These are phyloP conservation scores for Okamejei kenojei DNA, from an alignment of 2,797 vertebrate genomes.

Conservation along the genomic window DNA sequence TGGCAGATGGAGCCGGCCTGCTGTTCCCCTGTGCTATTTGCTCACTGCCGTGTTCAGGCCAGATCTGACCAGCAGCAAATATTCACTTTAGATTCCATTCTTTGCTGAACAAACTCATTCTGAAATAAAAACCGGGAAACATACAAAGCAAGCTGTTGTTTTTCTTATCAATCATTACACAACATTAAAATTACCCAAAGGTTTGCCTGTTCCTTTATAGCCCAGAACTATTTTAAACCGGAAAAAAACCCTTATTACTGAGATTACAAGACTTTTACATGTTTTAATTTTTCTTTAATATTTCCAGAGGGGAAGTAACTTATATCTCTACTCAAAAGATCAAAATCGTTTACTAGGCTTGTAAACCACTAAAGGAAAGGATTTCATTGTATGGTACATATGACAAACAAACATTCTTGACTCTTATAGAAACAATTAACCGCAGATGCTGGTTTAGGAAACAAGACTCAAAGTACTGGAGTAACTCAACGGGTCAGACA, in stretches of 20 bases:
- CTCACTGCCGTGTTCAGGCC: neutral
- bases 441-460: too few species aligned
- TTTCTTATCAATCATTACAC: neutral
- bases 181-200: neutral
- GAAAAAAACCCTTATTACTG: neutral
- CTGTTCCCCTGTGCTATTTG: neutral
- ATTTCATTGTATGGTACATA: too few species aligned
- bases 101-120: neutral
- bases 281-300: neutral
- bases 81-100: neutral
- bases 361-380: too few species aligned
- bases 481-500: too few species aligned
- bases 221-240: neutral
- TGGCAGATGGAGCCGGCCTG: neutral
- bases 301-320: neutral
- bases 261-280: neutral
- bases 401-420: too few species aligned
- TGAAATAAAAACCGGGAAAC: neutral
- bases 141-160: neutral
- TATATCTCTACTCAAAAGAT: too few species aligned
- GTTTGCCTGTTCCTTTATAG: neutral
- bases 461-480: too few species aligned
- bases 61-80: neutral
- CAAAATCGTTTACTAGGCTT: too few species aligned
- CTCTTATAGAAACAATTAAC: too few species aligned